phyloP scores from a whole-genome alignment of 2,888 invertebrate species.

The Empis stercorea region DNA sequence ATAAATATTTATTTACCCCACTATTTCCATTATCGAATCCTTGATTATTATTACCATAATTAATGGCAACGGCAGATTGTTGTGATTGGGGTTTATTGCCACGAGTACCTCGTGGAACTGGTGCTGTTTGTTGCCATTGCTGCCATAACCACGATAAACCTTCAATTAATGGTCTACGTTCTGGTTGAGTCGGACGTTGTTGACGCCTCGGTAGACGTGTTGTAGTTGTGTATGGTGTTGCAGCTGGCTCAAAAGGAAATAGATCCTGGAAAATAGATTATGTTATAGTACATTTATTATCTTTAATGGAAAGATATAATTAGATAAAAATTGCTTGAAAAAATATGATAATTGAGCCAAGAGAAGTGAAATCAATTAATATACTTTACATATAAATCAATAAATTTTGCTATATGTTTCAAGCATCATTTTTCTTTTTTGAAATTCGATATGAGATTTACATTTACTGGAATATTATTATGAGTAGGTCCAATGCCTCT shows the following conservation, averaged over 20 bases:
- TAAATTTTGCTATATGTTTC: too few relatives aligned
- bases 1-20: not conserved
- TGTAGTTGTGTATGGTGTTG: slow-evolving; percentile 19
- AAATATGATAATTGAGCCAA: too few relatives aligned
- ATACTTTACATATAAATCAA: too few relatives aligned
- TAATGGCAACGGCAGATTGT: not conserved
- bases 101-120: slow-evolving; percentile 32
- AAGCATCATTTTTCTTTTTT: too few relatives aligned
- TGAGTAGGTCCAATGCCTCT: slow-evolving; percentile 59
- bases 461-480: slow-evolving; percentile 23
- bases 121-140: slow-evolving; percentile 43
- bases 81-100: slow-evolving; percentile 7
- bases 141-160: slow-evolving; percentile 47
- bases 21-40: too few relatives aligned
- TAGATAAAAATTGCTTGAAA: not conserved
- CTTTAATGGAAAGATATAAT: not conserved
- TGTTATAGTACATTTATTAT: not conserved
- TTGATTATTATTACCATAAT: too few relatives aligned
- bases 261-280: slow-evolving; percentile 36
- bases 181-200: slow-evolving; percentile 33
- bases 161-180: slow-evolving; percentile 40
- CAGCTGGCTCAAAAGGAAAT: slow-evolving; percentile 40
- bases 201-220: slow-evolving; percentile 17
- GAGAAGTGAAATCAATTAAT: too few relatives aligned
- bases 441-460: slow-evolving; percentile 16